phyloP scores from a whole-genome alignment of 2,797 vertebrate species.

The Coilia nasus region DNA sequence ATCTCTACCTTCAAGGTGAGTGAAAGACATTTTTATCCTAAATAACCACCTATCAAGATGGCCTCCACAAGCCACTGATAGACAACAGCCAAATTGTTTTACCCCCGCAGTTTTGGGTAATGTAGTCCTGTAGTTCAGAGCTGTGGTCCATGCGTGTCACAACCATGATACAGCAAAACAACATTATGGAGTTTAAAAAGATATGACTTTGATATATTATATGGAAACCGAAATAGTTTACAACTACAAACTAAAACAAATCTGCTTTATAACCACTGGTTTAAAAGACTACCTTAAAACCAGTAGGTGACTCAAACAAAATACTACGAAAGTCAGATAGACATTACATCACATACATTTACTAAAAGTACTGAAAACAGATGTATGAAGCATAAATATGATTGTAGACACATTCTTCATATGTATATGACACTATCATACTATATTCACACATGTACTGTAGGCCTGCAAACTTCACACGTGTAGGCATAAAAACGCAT shows the following conservation, averaged over 20 bases:
- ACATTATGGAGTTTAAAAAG: background rate
- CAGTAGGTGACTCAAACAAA: background rate
- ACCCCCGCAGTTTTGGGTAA: conserved; percentile 2
- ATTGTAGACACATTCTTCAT: background rate
- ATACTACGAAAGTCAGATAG: background rate
- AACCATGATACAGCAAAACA: background rate
- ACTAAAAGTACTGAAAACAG: background rate
- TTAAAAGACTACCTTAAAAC: background rate
- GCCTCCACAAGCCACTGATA: conserved; percentile 1
- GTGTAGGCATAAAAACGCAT: too few relatives aligned
- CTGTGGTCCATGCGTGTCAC: background rate
- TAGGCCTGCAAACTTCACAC: too few relatives aligned
- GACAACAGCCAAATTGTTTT: background rate
- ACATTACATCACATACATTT: background rate
- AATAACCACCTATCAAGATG: conserved; percentile 22
- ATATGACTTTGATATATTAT: background rate
- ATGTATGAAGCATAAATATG: background rate
- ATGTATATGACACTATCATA: background rate
- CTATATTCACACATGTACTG: background rate
- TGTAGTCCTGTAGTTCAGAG: background rate
- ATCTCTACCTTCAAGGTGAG: background rate
- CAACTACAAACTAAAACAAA: background rate
- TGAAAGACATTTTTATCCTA: background rate
- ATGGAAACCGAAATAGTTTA: background rate
- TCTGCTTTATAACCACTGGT: background rate